Percentiles rank a stretch among this genome's conserved stretches.
These are phyloP conservation scores for Garra rufa DNA, from an alignment of 2,113 vertebrate genomes.

Conservation along the genomic window DNA sequence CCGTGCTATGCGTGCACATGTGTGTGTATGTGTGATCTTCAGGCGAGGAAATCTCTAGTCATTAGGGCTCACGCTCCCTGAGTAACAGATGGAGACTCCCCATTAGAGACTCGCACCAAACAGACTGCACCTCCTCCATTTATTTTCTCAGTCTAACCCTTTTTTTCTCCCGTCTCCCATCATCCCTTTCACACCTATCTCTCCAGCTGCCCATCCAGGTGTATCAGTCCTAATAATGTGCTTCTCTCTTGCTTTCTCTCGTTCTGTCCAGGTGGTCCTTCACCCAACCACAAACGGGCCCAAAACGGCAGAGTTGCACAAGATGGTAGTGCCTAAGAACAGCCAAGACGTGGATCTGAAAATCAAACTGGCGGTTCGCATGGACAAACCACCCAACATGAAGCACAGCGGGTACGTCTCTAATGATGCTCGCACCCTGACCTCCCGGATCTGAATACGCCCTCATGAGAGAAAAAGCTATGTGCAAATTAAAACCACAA, in stretches of 20 bases:
- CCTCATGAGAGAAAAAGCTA: background rate
- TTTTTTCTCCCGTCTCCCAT: background rate
- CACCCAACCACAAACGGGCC: conserved; percentile 91
- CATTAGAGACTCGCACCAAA: conserved; percentile 50
- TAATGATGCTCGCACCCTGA: background rate
- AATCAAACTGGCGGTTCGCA: conserved; percentile 93
- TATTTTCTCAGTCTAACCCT: background rate
- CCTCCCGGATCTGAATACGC: background rate
- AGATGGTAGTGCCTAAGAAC: conserved; percentile 92
- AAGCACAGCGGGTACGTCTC: conserved; percentile 93
- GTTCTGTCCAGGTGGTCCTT: conserved; percentile 84
- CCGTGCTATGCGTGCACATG: conserved; percentile 1
- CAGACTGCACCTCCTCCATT: conserved; percentile 50
- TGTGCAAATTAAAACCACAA: background rate
- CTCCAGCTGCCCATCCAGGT: conserved; percentile 2
- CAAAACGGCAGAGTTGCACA: conserved; percentile 90
- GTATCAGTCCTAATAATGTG: background rate
- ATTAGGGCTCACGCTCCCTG: conserved; percentile 50
- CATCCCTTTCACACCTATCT: background rate
- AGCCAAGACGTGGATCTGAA: conserved; percentile 92
- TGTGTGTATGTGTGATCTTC: conserved; percentile 6
- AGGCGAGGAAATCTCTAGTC: conserved; percentile 43
- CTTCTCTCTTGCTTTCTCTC: background rate
- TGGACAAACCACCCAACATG: conserved; percentile 98
- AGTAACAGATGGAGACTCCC: conserved; percentile 58